Conservation (phyloP, 2,888 invertebrate genomes). For the Tachina grossa region DNA sequence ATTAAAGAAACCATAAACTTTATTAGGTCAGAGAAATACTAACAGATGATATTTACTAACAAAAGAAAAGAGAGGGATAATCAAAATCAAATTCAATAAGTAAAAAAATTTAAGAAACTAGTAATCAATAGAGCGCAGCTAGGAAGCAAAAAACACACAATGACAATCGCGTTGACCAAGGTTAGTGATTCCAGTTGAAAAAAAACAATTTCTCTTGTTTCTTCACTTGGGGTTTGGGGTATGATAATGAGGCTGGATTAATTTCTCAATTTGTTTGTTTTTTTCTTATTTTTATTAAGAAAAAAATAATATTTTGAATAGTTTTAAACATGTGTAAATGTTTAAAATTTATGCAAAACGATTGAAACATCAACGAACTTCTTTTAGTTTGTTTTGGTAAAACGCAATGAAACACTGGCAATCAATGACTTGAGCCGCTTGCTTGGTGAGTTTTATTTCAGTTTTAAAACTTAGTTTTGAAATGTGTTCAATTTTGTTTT, state of each 20-base stretch:
- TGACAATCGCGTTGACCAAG: conserved; percentile 62
- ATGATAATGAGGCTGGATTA: conserved; percentile 49
- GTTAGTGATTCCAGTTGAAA: conserved; percentile 57
- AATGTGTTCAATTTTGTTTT: conserved; percentile 40
- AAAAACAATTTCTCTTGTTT: conserved; percentile 28
- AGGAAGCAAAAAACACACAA: conserved; percentile 37
- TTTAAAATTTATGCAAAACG: conserved; percentile 64
- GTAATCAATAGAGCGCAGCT: background rate
- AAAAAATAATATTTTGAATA: background rate
- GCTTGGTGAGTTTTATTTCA: conserved; percentile 35
- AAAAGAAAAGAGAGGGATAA: conserved; percentile 10
- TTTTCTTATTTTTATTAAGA: background rate
- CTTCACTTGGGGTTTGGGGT: conserved; percentile 15
- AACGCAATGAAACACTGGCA: background rate
- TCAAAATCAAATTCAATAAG: conserved; percentile 6
- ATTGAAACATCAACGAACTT: conserved; percentile 17
- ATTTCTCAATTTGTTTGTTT: conserved; percentile 36
- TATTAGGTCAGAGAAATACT: conserved; percentile 8
- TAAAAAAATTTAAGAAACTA: conserved; percentile 11
- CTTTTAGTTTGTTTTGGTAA: conserved; percentile 2
- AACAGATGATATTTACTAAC: background rate
- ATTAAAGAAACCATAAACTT: background rate
- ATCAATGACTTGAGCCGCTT: conserved; percentile 21
- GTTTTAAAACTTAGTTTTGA: conserved; percentile 64
- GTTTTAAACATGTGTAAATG: background rate